Evolutionary conservation across 2,113 vertebrate species (phyloP).

Genomic region (Phalacrocorax brasilianus): DNA sequence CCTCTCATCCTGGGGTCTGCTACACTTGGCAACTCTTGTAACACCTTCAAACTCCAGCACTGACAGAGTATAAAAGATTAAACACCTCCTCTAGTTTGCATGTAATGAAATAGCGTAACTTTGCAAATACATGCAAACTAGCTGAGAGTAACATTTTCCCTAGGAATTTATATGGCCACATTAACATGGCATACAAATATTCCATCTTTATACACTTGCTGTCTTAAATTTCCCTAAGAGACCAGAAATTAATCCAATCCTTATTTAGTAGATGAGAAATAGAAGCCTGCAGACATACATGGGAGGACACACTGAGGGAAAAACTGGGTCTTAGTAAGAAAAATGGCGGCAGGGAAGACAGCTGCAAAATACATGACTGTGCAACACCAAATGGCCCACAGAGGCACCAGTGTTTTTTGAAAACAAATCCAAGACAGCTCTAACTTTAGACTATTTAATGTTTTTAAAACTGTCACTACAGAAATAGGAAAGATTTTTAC

Average conservation of each 20-base stretch:
- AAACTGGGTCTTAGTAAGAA: not conserved
- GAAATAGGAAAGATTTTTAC: not conserved
- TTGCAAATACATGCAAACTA: not conserved
- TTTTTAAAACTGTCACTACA: not conserved
- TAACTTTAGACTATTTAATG: not conserved
- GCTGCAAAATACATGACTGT: not conserved
- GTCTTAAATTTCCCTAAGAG: not conserved
- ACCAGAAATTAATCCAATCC: not conserved
- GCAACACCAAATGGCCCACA: not conserved
- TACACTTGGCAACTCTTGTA: not conserved
- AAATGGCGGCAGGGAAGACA: not conserved
- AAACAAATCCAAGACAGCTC: not conserved
- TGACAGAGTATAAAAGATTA: not conserved
- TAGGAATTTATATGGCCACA: not conserved
- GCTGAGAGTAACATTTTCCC: not conserved
- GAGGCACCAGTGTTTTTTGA: not conserved
- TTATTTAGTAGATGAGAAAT: not conserved
- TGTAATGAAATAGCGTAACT: not conserved
- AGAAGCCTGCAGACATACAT: not conserved
- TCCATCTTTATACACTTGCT: not conserved
- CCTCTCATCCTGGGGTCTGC: not conserved
- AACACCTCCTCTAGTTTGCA: not conserved
- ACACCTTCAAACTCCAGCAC: not conserved
- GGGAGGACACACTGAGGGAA: not conserved
- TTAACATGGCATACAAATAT: not conserved